Percentiles rank a stretch among this genome's conserved stretches.
These are phyloP conservation scores for Drosophila arizonae DNA, from an alignment of 1,140 invertebrate genomes.

Conservation along the genomic window DNA sequence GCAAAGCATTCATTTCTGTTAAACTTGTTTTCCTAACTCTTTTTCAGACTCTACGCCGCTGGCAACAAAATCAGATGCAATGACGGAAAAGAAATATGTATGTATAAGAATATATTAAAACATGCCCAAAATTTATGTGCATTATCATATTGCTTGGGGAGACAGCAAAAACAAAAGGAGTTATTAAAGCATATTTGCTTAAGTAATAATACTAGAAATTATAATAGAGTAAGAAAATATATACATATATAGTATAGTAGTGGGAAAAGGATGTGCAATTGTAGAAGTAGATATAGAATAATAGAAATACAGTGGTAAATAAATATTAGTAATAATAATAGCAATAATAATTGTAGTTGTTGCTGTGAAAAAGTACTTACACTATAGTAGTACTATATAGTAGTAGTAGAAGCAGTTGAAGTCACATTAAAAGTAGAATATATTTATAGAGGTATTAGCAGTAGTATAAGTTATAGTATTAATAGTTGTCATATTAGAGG, in stretches of 20 bases:
- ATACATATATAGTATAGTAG: neutral
- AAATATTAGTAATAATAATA: too few relatives aligned
- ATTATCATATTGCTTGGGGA: constrained; percentile 13
- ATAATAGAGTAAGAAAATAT: neutral
- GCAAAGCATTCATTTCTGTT: constrained; percentile 25
- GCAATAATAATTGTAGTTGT: too few relatives aligned
- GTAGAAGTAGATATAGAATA: too few relatives aligned
- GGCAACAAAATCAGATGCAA: constrained; percentile 17
- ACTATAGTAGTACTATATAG: too few relatives aligned
- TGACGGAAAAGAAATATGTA: neutral
- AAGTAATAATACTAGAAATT: neutral
- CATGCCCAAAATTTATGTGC: constrained; percentile 1
- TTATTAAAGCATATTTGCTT: too few relatives aligned
- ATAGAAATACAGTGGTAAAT: too few relatives aligned
- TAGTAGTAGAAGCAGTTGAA: neutral
- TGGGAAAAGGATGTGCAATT: neutral
- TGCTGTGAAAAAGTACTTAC: too few relatives aligned
- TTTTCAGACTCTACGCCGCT: neutral
- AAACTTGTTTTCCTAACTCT: constrained; percentile 47
- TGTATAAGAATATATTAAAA: neutral
- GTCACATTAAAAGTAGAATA: too few relatives aligned
- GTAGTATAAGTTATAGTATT: neutral
- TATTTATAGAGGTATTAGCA: neutral
- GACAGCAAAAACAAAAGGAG: neutral
- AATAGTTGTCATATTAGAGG: neutral